phyloP scores from a whole-genome alignment of 2,888 invertebrate species.

The Corythucha ciliata region DNA sequence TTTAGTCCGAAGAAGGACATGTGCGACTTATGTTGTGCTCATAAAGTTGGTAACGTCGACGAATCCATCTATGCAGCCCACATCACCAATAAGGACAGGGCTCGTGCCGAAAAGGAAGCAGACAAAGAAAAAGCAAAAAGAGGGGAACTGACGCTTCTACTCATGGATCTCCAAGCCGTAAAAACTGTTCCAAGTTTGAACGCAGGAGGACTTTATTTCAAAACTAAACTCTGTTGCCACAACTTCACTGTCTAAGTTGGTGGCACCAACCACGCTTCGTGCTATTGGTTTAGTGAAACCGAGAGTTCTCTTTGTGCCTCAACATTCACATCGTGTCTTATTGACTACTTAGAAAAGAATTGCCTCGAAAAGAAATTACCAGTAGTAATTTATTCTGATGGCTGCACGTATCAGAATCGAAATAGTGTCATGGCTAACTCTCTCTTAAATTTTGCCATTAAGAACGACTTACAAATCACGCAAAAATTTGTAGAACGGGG shows the following conservation, averaged over 20 bases:
- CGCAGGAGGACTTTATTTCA: constrained; percentile 4
- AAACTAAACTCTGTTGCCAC: not conserved
- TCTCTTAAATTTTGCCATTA: not conserved
- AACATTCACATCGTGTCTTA: not conserved
- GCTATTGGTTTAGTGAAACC: constrained; percentile 10
- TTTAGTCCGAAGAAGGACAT: constrained; percentile 28
- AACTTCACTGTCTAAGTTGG: not conserved
- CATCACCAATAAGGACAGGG: constrained; percentile 21
- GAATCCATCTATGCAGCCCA: constrained; percentile 26
- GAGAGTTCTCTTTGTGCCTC: not conserved
- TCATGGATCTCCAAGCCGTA: not conserved
- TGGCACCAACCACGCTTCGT: not conserved
- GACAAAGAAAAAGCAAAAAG: constrained; percentile 11
- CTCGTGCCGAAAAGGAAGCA: constrained; percentile 23
- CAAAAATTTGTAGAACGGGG: constrained; percentile 7
- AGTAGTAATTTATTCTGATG: constrained; percentile 8
- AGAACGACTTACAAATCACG: not conserved
- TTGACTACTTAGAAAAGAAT: not conserved
- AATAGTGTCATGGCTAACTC: not conserved
- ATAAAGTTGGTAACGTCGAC: constrained; percentile 21
- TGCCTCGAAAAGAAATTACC: too few relatives aligned
- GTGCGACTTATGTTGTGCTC: constrained; percentile 27
- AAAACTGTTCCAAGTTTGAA: not conserved
- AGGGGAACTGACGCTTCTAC: too few relatives aligned
- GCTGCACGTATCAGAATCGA: constrained; percentile 2